Evolutionary conservation across 1,140 invertebrate genomes (phyloP).

Genomic region (Brachystomella parvula): DNA sequence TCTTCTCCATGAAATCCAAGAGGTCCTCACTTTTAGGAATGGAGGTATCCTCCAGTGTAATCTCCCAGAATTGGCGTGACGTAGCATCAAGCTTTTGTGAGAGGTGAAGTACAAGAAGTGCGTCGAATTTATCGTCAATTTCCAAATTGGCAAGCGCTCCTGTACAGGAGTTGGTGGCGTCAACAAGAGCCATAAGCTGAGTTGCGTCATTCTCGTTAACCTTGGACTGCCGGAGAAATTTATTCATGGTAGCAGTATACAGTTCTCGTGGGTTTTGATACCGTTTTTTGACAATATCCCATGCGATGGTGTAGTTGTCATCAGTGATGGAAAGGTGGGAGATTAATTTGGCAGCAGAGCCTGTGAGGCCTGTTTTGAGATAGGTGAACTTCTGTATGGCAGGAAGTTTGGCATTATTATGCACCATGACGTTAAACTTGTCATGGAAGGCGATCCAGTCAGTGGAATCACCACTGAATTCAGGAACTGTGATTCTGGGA

Average conservation of each 20-base stretch:
- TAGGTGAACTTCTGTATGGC: conserved; percentile 34
- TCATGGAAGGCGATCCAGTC: conserved; percentile 21
- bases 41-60: background rate
- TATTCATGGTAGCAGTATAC: conserved; percentile 38
- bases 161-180: conserved; percentile 3
- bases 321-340: conserved; percentile 31
- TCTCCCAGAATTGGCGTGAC: conserved; percentile 4
- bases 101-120: background rate
- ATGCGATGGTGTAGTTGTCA: conserved; percentile 39
- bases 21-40: background rate
- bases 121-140: background rate
- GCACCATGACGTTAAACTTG: conserved; percentile 16
- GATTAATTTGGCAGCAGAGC: conserved; percentile 23
- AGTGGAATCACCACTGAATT: conserved; percentile 5
- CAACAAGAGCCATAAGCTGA: background rate
- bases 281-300: conserved; percentile 38
- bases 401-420: conserved; percentile 2
- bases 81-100: conserved; percentile 9
- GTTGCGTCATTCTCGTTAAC: conserved; percentile 7
- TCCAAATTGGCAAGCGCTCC: background rate
- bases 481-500: conserved; percentile 9
- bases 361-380: conserved; percentile 22
- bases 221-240: conserved; percentile 34
- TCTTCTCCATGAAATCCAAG: conserved; percentile 10
- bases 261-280: conserved; percentile 40